Evolutionary conservation across 1,140 invertebrate genomes (phyloP), one percentile per base, ranked within the genome.

Genomic region (Temnothorax curvispinosus): DNA sequence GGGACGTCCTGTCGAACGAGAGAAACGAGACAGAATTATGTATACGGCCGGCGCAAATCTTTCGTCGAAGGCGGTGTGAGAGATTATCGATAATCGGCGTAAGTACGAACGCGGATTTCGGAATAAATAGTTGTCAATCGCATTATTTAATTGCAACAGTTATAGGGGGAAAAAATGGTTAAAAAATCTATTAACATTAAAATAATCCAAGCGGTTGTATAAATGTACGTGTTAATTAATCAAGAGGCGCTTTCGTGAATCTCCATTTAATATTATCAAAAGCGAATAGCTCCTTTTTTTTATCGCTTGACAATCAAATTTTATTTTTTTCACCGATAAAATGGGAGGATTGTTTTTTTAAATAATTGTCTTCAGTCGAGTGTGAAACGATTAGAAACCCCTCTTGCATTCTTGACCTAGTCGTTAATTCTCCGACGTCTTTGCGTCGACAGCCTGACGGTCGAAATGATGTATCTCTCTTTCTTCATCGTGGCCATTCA

Each of bases 351-450:
- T 21, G 50, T 69, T 44, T 54, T 27, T 44, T 69, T 41, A 56
- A 81, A 71, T n/a, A 58, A 47, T 18, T 11, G 13, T 3, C 27
- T 41, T 38, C 56, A 50, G 44, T 41, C 38, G 41, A 85, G 21
- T 50, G n/a, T 21, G 18, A 60, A 74, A 67, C 54, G 84, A 87
- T 91, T 91, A 80, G 87, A 84, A 78, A 84, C n/a, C 84, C 78
- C 47, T 56, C 71, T 41, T 52, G 35, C 82, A 89, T 87, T 87
- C 91, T 87, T 92, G 91, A 92, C 89, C 91, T 89, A 88, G 91
- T 92, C 91, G 87, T 74, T 60, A 56, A 72, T 65, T n/a, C 58
- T 81, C 67, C 86, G 27, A 89, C 86, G 87, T 92, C 89, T 90
- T 64, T 18, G 52, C 27, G 54, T 67, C 74, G 64, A 86, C 75